phyloP scores from a whole-genome alignment of 2,113 vertebrate genomes.

The Pelecanoides urinatrix region DNA sequence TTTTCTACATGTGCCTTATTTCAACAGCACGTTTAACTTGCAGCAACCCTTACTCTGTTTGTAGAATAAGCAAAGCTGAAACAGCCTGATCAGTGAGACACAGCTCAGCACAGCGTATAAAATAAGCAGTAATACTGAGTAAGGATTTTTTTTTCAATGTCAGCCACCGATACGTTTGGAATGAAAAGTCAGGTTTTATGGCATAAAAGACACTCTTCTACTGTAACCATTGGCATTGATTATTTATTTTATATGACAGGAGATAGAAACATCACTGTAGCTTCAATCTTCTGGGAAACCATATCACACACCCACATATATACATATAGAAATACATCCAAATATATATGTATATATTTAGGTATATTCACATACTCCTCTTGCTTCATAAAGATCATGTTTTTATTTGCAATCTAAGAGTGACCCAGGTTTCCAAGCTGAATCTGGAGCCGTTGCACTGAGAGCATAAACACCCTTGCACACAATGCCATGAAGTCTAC shows the following conservation, averaged over 20 bases:
- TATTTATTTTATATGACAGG: not conserved
- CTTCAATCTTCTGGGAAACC: not conserved
- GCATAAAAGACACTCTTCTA: not conserved
- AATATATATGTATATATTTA: not conserved
- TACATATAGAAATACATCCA: not conserved
- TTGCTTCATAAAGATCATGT: not conserved
- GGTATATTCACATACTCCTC: not conserved
- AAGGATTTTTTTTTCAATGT: not conserved
- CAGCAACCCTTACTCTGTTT: not conserved
- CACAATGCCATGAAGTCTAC: not conserved
- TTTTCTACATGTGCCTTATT: not conserved
- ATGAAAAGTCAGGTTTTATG: not conserved
- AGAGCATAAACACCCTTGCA: not conserved
- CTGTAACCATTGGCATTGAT: not conserved
- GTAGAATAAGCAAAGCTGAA: not conserved
- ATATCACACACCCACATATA: not conserved
- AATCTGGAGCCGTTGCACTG: not conserved
- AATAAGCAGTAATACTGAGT: not conserved
- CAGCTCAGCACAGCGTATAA: not conserved
- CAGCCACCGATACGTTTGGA: not conserved
- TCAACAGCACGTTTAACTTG: not conserved
- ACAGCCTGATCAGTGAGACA: not conserved
- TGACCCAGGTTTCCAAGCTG: not conserved
- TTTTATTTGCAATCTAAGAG: not conserved
- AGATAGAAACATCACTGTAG: not conserved